phyloP scores from a whole-genome alignment of 2,113 vertebrate genomes.

The Malurus cyaneus region DNA sequence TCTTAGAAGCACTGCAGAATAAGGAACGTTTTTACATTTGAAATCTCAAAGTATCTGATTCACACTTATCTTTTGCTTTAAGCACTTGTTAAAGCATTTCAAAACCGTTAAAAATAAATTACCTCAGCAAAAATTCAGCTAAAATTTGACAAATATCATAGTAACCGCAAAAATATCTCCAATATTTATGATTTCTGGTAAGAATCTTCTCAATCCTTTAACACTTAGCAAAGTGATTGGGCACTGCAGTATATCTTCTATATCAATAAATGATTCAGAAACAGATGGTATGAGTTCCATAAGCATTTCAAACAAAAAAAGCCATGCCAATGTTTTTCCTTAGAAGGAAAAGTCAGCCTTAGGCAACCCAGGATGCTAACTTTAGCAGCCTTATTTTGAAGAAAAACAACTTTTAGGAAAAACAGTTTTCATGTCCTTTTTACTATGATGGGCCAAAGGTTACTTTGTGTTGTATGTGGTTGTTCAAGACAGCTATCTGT shows the following conservation, averaged over 20 bases:
- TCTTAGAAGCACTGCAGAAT: neutral
- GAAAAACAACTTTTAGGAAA: neutral
- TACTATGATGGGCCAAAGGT: neutral
- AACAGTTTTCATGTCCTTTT: neutral
- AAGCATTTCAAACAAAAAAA: conserved; percentile 33
- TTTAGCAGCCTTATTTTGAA: neutral
- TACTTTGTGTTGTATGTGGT: neutral
- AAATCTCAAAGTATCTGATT: neutral
- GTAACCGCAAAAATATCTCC: neutral
- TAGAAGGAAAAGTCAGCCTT: neutral
- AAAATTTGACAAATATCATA: neutral
- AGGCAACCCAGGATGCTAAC: neutral
- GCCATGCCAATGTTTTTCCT: neutral
- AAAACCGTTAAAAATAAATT: conserved; percentile 22
- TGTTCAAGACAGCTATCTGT: neutral
- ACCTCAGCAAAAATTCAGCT: neutral
- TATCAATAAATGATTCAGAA: conserved; percentile 36
- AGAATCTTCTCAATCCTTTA: neutral
- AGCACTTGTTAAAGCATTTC: neutral
- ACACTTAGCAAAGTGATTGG: neutral
- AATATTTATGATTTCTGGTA: conserved; percentile 29
- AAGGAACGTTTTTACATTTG: neutral
- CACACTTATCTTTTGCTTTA: neutral
- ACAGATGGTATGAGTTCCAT: conserved; percentile 43
- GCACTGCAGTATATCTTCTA: neutral